Base-by-base conservation (phyloP, 2,113 vertebrate genomes). In the Tachuris rubrigastra region DNA sequence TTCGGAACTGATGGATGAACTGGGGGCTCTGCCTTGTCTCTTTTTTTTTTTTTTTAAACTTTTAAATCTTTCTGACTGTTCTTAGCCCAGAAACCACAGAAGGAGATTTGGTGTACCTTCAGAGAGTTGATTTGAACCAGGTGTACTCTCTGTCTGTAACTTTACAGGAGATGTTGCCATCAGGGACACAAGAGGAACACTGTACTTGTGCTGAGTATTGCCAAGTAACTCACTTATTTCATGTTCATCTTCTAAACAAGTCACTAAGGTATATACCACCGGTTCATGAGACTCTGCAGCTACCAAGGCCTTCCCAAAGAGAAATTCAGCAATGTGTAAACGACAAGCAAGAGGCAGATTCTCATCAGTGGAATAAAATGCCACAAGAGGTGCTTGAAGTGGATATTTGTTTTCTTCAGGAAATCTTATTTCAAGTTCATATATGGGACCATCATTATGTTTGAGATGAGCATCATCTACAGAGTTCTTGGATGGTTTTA, bases 341-440 rank as follows among this genome's bases (percentile, higher is more conserved):
- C 98, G 98, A 89, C 98, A 99, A 25, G 98, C 98, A 49, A 98
- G 97, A 79, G 98, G 97, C 14, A 99, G 82, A 17, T 97, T 98
- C 77, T 99, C 98, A 1, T 99, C 98, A 1, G 98, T 99, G 91
- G 99, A 99, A 96, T 98, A 99, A 97, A 99, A 99, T 50, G 99
- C 99, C 73, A 99, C 98, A 23, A 99, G 91, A 21, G 99, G 99
- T 31, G 99, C 98, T 94, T 99, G 98, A 89, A 98, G 98, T 3
- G 99, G 99, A 81, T 99, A 99, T 62, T 98, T 98, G 97, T 98
- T 99, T 71, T 97, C 98, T 68, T 98, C 98, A 73, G 98, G 98
- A 97, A 99, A 99, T 47, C 99, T 99, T 44, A 99, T 91, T 97
- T 99, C 98, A 24, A 99, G 98, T 96, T 99, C 98, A 80, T 99